Conservation (phyloP, 1,140 invertebrate species). For the Apis cerana region DNA sequence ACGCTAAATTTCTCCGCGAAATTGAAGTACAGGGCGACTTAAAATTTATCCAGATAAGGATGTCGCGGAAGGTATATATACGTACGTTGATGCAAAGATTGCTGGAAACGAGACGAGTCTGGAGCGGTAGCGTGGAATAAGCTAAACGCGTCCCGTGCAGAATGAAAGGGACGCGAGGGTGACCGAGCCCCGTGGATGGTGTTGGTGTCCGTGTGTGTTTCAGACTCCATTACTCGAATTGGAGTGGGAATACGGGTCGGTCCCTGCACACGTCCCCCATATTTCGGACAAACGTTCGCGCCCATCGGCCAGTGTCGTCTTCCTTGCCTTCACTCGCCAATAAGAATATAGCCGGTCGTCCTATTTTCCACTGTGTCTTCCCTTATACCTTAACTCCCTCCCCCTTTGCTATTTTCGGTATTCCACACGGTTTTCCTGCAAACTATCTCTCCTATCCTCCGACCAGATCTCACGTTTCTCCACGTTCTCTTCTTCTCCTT, state of each 20-base stretch:
- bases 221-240: constrained; percentile 78
- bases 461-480: neutral
- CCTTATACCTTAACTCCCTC: neutral
- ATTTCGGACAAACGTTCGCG: constrained; percentile 72
- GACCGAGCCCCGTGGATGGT: neutral
- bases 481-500: neutral
- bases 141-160: constrained; percentile 14
- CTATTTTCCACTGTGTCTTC: constrained; percentile 1
- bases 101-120: constrained; percentile 5
- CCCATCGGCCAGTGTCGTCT: constrained; percentile 34
- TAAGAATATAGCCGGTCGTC: neutral
- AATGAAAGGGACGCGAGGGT: constrained; percentile 39
- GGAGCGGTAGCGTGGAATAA: neutral
- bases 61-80: too few relatives aligned
- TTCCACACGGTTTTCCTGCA: neutral
- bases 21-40: constrained; percentile 9
- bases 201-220: constrained; percentile 70
- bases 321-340: neutral
- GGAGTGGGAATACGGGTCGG: constrained; percentile 73
- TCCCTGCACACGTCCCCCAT: constrained; percentile 72
- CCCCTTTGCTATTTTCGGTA: neutral
- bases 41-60: neutral
- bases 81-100: neutral
- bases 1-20: neutral
- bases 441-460: neutral